These are phyloP conservation scores for Prunella himalayana DNA, from an alignment of 2,113 vertebrate species.

Conservation along the genomic window DNA sequence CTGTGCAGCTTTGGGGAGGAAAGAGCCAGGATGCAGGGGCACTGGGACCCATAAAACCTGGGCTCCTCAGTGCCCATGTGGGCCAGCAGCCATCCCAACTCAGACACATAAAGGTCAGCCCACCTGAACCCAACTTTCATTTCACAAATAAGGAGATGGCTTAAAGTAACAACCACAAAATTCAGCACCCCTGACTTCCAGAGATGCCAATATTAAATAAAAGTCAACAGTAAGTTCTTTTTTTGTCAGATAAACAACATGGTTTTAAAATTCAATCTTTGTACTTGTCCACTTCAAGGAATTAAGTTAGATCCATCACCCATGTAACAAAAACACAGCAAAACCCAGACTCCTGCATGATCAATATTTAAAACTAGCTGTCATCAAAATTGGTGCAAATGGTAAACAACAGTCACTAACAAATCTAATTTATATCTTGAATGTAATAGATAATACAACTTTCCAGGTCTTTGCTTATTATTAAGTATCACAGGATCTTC, in stretches of 20 bases:
- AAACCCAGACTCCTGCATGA: neutral
- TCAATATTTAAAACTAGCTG: neutral
- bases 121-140: neutral
- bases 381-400: neutral
- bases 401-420: neutral
- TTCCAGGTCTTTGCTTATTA: neutral
- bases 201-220: neutral
- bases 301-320: neutral
- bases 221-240: accelerated
- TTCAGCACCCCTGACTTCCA: neutral
- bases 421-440: neutral
- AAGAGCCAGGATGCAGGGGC: neutral
- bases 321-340: neutral
- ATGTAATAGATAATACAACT: neutral
- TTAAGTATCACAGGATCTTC: neutral
- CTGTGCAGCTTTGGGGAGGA: neutral
- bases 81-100: neutral
- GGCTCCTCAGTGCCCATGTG: accelerated
- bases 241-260: neutral
- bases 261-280: neutral
- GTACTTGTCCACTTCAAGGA: neutral
- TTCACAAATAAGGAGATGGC: neutral
- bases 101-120: accelerated
- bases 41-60: neutral
- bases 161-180: neutral